Evolutionary conservation across 2,113 vertebrate species (phyloP), one percentile per base, ranked within the genome.

Genomic region (Dinomys branickii): DNA sequence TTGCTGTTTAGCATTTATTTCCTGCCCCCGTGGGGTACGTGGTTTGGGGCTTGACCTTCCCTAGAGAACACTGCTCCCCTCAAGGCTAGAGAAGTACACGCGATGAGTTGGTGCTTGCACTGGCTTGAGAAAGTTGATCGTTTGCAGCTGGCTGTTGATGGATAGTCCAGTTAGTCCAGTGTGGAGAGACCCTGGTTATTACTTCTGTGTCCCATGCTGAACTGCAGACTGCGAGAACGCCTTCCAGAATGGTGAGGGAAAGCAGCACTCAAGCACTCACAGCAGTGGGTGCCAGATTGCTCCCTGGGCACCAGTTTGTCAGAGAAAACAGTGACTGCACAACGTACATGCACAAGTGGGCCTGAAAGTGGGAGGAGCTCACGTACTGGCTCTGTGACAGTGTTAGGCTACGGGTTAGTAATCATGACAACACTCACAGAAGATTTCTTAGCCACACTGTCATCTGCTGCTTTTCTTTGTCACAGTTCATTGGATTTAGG

Each of bases 81-180:
- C 47, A 94, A 75, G 24, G 38, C 47, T 75, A 77, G 87, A 67
- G 33, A 61, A 80, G 91, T 96, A 85, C 80, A 87, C 81, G 17
- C 61, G 85, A 92, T 93, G 80, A 92, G 22, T 77, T 84, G 19
- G 54, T 14, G 61, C 93, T 97, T 97, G 38, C 2, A 0, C 75
- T 91, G 56, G n/a, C n/a, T 83, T 91, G 95, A 98, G 91, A 87
- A 94, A 98, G 94, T 58, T 63, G 84, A 94, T 96, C 63, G 58
- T 90, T 92, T 98, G 90, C 63, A 83, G 69, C 67, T 96, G 85
- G 92, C 95, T 97, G 86, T 61, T 96, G 97, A 97, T 93, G 96
- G 95, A 97, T 97, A 86, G 90, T 75, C 97, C 77, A 96, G 97
- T 97, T 97, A 41, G 81, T 96, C 78, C 56, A 95, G 4, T 92